phyloP scores from a whole-genome alignment of 2,888 invertebrate species.

The Balanococcus diminutus region DNA sequence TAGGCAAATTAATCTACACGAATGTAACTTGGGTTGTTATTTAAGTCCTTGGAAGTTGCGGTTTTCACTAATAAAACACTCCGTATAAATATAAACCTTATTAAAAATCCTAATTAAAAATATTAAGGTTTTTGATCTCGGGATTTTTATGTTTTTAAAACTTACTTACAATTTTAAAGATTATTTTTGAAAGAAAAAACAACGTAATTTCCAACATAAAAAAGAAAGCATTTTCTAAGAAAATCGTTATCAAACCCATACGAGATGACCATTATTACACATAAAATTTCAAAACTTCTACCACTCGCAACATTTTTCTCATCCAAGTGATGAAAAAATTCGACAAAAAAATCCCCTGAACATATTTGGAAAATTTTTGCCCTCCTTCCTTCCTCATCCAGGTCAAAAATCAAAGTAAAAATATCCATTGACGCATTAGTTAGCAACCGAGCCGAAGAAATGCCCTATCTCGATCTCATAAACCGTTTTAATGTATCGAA shows the following conservation, averaged over 20 bases:
- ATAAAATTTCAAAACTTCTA: no score
- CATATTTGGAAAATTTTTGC: background rate
- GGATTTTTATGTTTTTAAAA: no score
- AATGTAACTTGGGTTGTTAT: background rate
- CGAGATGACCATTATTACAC: no score
- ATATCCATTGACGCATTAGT: background rate
- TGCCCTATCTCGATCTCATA: background rate
- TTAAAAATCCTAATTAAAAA: no score
- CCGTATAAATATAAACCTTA: no score
- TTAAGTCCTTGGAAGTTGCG: background rate
- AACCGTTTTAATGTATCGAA: background rate
- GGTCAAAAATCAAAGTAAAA: background rate
- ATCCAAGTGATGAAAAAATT: background rate
- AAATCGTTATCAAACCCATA: no score
- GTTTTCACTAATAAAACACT: background rate
- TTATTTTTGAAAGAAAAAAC: no score
- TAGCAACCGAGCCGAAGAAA: background rate
- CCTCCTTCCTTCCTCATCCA: background rate
- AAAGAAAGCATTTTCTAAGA: no score
- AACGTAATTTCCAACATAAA: no score
- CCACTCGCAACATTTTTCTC: background rate
- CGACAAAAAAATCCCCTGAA: background rate
- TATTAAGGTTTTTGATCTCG: no score
- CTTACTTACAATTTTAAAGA: no score
- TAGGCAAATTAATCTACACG: background rate